A percentile compares a stretch with the other conserved stretches of the same genome.
Conservation (phyloP, 2,797 vertebrate species). For the Otolemur crassicaudatus region DNA sequence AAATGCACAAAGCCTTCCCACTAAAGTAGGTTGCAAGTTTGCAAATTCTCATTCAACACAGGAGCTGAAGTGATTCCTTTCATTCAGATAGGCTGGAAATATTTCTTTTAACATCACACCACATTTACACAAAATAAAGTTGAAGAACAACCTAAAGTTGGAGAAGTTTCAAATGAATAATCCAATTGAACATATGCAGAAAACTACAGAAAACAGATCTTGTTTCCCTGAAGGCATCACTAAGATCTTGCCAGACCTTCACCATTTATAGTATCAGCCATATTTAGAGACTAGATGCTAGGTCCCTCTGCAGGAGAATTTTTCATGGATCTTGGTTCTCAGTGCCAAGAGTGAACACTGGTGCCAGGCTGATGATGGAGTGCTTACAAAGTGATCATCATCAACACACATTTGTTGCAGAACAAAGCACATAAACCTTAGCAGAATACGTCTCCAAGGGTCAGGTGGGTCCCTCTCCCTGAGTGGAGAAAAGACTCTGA, state of each 20-base stretch:
- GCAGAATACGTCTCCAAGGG: too few relatives aligned
- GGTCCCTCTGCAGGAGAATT: too few relatives aligned
- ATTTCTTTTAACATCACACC: slow-evolving; percentile 49
- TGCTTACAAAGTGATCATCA: too few relatives aligned
- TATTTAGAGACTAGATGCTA: not conserved
- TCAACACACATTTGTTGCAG: too few relatives aligned
- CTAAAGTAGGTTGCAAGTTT: slow-evolving; percentile 74
- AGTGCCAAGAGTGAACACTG: too few relatives aligned
- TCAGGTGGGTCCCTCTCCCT: too few relatives aligned
- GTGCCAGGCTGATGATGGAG: too few relatives aligned
- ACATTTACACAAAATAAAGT: slow-evolving; percentile 45
- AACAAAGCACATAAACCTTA: too few relatives aligned
- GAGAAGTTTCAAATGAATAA: slow-evolving; percentile 54
- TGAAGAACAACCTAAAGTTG: slow-evolving; percentile 27
- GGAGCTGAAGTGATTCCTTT: slow-evolving; percentile 30
- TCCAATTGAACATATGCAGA: slow-evolving; percentile 36
- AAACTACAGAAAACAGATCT: slow-evolving; percentile 29
- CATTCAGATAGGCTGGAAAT: slow-evolving; percentile 15
- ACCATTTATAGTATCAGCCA: not conserved
- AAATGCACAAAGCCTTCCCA: slow-evolving; percentile 62
- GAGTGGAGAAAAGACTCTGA: too few relatives aligned
- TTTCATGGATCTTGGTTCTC: too few relatives aligned
- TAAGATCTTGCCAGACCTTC: not conserved
- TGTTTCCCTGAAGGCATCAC: slow-evolving; percentile 12
- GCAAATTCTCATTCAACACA: slow-evolving; percentile 67